phyloP scores from a whole-genome alignment of 2,888 invertebrate species.

The Chymomyza amoena region DNA sequence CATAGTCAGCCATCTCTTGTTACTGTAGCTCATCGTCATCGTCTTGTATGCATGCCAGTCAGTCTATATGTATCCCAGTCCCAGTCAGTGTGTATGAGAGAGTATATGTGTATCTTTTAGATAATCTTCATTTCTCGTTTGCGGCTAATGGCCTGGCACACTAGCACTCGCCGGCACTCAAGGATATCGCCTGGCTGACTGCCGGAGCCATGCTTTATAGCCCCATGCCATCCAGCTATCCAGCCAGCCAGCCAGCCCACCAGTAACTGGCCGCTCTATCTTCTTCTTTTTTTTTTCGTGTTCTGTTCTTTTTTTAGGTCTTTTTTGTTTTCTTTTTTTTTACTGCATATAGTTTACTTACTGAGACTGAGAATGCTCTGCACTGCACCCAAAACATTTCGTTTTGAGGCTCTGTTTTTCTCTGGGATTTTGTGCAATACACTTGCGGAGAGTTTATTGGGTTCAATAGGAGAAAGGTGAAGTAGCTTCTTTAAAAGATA shows the following conservation, averaged over 20 bases:
- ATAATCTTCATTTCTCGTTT: conserved; percentile 72
- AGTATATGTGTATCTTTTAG: conserved; percentile 59
- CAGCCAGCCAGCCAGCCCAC: conserved; percentile 15
- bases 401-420: conserved; percentile 6
- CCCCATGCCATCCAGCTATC: conserved; percentile 3
- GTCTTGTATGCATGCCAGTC: conserved; percentile 10
- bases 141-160: conserved; percentile 70
- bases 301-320: conserved; percentile 14
- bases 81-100: neutral
- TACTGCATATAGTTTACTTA: neutral
- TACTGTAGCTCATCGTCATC: conserved; percentile 28
- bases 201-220: conserved; percentile 31
- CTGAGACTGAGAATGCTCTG: neutral
- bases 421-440: neutral
- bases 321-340: conserved; percentile 14
- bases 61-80: neutral
- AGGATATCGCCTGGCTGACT: conserved; percentile 55
- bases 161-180: conserved; percentile 60
- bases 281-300: neutral
- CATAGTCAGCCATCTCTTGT: conserved; percentile 6
- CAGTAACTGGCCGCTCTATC: conserved; percentile 7
- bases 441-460: neutral
- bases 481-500: neutral
- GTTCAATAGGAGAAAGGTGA: neutral
- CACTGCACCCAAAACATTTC: neutral